Conservation (phyloP, 2,113 vertebrate genomes). For the Drymodes brunneopygia region DNA sequence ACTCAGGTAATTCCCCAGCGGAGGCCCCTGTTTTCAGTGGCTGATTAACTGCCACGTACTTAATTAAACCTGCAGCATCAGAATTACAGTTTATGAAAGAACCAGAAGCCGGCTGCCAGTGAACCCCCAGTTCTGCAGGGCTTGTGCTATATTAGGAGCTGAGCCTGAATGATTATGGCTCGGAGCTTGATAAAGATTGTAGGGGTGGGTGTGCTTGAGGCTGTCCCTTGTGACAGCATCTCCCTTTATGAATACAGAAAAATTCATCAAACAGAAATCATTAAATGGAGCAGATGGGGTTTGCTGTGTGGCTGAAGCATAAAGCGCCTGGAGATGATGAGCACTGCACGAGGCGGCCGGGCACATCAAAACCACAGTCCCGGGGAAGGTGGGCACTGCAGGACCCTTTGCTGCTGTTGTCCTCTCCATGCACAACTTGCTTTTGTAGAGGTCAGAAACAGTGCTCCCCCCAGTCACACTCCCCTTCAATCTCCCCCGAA, state of each 20-base stretch:
- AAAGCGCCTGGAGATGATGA: conserved; percentile 40
- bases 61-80: conserved; percentile 77
- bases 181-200: conserved; percentile 61
- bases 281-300: conserved; percentile 75
- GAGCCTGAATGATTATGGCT: conserved; percentile 51
- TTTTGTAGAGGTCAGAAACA: neutral
- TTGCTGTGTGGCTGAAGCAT: conserved; percentile 37
- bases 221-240: conserved; percentile 62
- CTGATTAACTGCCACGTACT: conserved; percentile 83
- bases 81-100: conserved; percentile 62
- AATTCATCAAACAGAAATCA: conserved; percentile 78
- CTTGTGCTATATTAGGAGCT: conserved; percentile 46
- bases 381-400: neutral
- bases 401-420: neutral
- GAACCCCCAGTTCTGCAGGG: conserved; percentile 6
- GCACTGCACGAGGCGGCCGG: neutral
- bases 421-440: neutral
- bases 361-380: conserved; percentile 33
- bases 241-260: conserved; percentile 72
- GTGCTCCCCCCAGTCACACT: neutral
- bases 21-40: conserved; percentile 73
- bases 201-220: conserved; percentile 66
- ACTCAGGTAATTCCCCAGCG: conserved; percentile 65
- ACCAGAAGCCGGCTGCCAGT: neutral
- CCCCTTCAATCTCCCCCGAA: neutral